Base-by-base conservation (phyloP, 2,888 invertebrate species). In the Carcina quercana region DNA sequence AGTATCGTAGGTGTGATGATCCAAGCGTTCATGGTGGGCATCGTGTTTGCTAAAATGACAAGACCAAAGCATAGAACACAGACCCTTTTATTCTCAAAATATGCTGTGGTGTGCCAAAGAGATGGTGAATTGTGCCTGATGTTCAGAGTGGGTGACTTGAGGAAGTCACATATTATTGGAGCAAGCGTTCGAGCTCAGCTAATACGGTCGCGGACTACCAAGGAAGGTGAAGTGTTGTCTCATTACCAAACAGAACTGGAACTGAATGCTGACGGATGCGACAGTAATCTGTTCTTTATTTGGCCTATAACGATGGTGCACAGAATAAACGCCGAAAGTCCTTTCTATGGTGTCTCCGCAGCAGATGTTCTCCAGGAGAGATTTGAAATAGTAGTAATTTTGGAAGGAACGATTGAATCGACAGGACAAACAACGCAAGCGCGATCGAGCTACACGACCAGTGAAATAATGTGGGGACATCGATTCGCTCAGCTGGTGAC, bases 291-390 rank as follows among this genome's bases (percentile, higher is more conserved):
- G 12, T 95, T 97, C 79, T 92, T 97, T 63, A 94, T 96, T 47
- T 97, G 96, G 96, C 96, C 97, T 0, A 92, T 94, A 63, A 94
- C 94, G 1, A 91, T 96, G 56, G 92, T 94, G 20, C 97, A 97
- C 64, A 87, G 87, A 56, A 96, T 97, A 59, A 91, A 95, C 63
- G 89, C 86, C 0, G 80, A 86, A 17, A 94, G 94, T 58, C 97
- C 97, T 0, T 90, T 97, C 50, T 96, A 91, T 72, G 88, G 90
- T 35, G 88, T 96, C 58, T 91, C 93, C 0, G 93, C 94, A 0
- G 90, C 92, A 24, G 94, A 95, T 59, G 87, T 96, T 57, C 83
- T 93, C 24, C 88, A 89, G 47, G 90, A 95, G 53, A 88, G 91
- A 47, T 95, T 95, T 64, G 89, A 95, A 75, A 85, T 95, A 58